Base-by-base conservation (phyloP, 2,888 invertebrate genomes). In the Melipona bicolor region DNA sequence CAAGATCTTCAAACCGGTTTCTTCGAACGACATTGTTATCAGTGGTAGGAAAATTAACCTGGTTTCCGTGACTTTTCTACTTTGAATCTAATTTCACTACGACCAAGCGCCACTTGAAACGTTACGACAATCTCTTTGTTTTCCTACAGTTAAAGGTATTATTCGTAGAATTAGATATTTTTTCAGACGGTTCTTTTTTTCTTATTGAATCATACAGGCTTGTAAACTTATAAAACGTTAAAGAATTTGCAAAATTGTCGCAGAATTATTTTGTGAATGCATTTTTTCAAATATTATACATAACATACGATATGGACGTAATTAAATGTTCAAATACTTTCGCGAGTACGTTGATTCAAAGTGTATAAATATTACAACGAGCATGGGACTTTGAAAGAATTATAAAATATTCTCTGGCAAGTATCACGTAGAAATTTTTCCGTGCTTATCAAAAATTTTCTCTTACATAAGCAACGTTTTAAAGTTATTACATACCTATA, bases 11-110 rank as follows among this genome's bases (percentile, higher is more conserved):
- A 32, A 75, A 80, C 81, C 73, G 83, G 80, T 83, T 86, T 81
- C 77, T 49, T 79, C 50, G 43, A 65, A 50, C 84, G 84, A 88
- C 88, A 87, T 88, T 89, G 86, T 89, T 89, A 87, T 89, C 86
- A 81, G 68, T 71, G 56, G 80, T 67, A 43, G 61, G 71, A 83
- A 85, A 87, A 88, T 85, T 82, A 85, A 82, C 88, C 81, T 61
- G 77, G 78, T 88, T 88, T 84, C 85, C 73, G 59, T 54, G 52
- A 50, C 70, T 64, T 70, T 77, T 78, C 80, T 81, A 75, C 70
- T 81, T 79, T 70, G 27, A 59, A 74, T 54, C 69, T 75, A 79
- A 86, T 83, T 86, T 85, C 77, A 83, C 79, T 77, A 19, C 9
- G 49, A 13, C 72, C 54, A 32, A 69, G 27, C 61, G 27, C 21